Conservation (phyloP, 2,113 vertebrate genomes). For the Conger conger region DNA sequence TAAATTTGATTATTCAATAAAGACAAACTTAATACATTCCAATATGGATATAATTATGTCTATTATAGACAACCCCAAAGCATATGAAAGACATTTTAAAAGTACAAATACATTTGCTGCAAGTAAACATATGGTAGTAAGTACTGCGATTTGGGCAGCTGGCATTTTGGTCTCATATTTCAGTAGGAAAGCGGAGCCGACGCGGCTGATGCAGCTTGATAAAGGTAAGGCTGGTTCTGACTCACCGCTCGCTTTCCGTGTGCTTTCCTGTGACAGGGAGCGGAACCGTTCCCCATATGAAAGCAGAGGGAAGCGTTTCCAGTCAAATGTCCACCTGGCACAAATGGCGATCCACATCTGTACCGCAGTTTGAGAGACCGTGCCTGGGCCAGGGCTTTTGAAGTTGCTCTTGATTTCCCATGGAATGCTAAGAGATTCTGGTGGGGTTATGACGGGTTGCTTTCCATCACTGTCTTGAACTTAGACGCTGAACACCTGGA, state of each 20-base stretch:
- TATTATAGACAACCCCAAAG: too few species aligned
- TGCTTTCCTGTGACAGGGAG: slow-evolving; percentile 53
- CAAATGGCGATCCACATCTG: neutral
- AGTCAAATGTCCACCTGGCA: neutral
- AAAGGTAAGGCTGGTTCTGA: slow-evolving; percentile 8
- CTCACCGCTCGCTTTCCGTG: slow-evolving; percentile 42
- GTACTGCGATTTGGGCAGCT: too few species aligned
- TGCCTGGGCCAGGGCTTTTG: neutral
- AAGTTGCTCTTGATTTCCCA: neutral
- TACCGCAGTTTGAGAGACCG: neutral
- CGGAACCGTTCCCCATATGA: slow-evolving; percentile 23
- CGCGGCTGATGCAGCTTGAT: too few species aligned
- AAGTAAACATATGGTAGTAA: too few species aligned
- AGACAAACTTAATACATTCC: too few species aligned
- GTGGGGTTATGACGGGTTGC: neutral
- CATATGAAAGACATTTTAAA: too few species aligned
- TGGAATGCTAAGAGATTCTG: neutral
- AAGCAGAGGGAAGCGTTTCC: neutral
- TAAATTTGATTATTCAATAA: too few species aligned
- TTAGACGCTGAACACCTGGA: neutral
- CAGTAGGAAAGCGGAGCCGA: too few species aligned
- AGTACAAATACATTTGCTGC: too few species aligned
- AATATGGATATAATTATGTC: too few species aligned
- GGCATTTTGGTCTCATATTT: too few species aligned
- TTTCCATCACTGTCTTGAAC: neutral